These are phyloP conservation scores for Peromyscus polionotus DNA, from an alignment of 2,113 vertebrate species.

Conservation along the genomic window DNA sequence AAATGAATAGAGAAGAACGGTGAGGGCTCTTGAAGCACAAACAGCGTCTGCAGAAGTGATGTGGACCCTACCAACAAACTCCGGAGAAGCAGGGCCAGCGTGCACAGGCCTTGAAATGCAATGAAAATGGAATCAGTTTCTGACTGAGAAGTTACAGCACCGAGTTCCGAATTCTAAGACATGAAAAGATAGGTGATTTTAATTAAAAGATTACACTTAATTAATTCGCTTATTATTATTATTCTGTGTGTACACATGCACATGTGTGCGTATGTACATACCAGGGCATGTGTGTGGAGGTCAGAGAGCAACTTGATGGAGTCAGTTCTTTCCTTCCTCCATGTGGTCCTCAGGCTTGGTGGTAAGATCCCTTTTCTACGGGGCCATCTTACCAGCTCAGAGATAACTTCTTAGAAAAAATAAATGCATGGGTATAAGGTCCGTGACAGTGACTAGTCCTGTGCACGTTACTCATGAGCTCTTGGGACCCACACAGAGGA, in stretches of 20 bases:
- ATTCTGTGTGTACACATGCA: background rate
- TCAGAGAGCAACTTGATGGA: background rate
- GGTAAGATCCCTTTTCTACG: background rate
- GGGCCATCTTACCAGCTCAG: background rate
- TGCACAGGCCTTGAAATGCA: background rate
- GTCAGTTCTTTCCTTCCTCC: background rate
- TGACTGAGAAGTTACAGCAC: background rate
- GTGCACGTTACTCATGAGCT: background rate
- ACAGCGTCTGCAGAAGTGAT: background rate
- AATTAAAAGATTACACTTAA: background rate
- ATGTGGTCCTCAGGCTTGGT: background rate
- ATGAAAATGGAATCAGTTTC: background rate
- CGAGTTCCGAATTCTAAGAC: background rate
- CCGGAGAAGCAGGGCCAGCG: background rate
- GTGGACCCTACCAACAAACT: background rate
- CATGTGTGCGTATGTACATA: background rate
- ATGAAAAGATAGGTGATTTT: background rate
- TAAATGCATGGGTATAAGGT: background rate
- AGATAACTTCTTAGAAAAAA: slow-evolving; percentile 33
- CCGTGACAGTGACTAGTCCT: background rate
- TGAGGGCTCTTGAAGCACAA: background rate
- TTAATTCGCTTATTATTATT: background rate
- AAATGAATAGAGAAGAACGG: background rate
- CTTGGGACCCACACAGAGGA: background rate
- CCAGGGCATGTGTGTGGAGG: background rate